These are phyloP conservation scores for Nasonia vitripennis DNA, from an alignment of 1,140 invertebrate genomes.

Conservation along the genomic window DNA sequence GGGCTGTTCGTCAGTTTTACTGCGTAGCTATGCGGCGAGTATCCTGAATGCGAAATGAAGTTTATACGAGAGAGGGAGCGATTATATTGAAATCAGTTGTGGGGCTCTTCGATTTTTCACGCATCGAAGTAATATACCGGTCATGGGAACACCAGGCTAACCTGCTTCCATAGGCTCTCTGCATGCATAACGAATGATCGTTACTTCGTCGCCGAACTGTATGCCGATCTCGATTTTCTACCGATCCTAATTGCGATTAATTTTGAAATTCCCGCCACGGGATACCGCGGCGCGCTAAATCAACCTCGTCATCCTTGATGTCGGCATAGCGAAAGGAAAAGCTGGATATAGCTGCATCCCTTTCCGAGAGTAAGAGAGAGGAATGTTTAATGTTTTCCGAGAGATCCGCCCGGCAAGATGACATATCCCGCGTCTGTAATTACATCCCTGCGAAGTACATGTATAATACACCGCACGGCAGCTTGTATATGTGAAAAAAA, in stretches of 20 bases:
- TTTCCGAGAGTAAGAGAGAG: not conserved
- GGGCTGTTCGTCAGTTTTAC: not conserved
- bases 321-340: not conserved
- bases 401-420: slow-evolving; percentile 10
- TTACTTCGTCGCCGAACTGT: not conserved
- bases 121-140: not conserved
- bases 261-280: not conserved
- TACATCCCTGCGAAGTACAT: not conserved
- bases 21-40: not conserved
- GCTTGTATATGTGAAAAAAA: no score
- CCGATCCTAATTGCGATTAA: not conserved
- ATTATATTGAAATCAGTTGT: not conserved
- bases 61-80: not conserved
- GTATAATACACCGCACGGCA: not conserved
- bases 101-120: not conserved
- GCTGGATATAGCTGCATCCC: not conserved
- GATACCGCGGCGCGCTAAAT: not conserved
- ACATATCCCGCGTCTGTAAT: slow-evolving; percentile 23
- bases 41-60: slow-evolving; percentile 12
- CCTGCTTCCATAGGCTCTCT: slow-evolving; percentile 5
- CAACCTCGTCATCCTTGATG: not conserved
- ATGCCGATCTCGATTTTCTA: not conserved
- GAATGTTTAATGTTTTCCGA: not conserved
- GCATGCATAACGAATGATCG: not conserved
- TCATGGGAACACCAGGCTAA: slow-evolving; percentile 17